phyloP scores from a whole-genome alignment of 2,888 invertebrate species.

The Coleophora deauratella region DNA sequence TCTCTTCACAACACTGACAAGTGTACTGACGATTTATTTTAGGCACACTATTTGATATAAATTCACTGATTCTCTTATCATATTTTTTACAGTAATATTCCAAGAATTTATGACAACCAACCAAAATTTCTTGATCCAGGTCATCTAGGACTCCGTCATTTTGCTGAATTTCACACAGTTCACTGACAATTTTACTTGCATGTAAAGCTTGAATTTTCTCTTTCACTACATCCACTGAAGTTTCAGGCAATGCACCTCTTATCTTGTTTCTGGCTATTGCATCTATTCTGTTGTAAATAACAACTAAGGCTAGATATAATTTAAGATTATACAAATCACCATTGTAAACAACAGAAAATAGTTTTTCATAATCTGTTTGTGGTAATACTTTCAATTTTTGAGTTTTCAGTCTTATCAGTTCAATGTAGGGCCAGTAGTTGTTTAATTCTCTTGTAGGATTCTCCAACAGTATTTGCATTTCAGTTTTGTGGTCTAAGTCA shows the following conservation, averaged over 20 bases:
- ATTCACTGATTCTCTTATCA: constrained; percentile 18
- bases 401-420: constrained; percentile 40
- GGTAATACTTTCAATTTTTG: constrained; percentile 43
- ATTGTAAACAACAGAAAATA: constrained; percentile 28
- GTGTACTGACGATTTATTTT: constrained; percentile 21
- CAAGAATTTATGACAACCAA: constrained; percentile 38
- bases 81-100: constrained; percentile 39
- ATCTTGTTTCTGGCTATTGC: constrained; percentile 24
- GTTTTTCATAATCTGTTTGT: constrained; percentile 25
- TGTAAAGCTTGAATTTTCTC: constrained; percentile 41
- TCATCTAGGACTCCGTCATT: constrained; percentile 17
- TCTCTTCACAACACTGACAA: constrained; percentile 53
- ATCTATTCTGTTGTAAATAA: constrained; percentile 29
- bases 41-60: constrained; percentile 2
- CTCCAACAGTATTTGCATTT: constrained; percentile 28
- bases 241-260: constrained; percentile 32
- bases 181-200: constrained; percentile 30
- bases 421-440: constrained; percentile 47
- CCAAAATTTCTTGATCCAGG: constrained; percentile 32
- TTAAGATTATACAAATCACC: constrained; percentile 42
- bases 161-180: constrained; percentile 23
- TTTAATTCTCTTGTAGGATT: constrained; percentile 41
- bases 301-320: constrained; percentile 41
- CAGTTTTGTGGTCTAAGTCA: constrained; percentile 21
- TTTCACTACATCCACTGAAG: constrained; percentile 33